Base-by-base conservation (phyloP, 2,113 vertebrate species). In the Rhinichthys klamathensis region DNA sequence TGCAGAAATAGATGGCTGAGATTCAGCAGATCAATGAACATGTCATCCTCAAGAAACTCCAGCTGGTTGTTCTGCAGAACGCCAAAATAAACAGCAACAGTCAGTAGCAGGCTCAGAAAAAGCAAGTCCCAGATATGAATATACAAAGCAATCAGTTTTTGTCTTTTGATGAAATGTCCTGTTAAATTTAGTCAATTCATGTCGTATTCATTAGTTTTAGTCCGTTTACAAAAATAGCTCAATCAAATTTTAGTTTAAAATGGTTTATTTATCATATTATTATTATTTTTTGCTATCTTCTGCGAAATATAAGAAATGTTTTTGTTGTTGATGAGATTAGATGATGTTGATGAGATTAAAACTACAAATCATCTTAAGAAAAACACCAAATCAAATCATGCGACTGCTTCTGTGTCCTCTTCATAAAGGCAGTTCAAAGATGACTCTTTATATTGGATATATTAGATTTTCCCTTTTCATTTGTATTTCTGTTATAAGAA, bases 1-100 rank as follows among this genome's bases (percentile, higher is more conserved):
- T 99, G 98, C 84, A 99, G 95, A 88, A 99, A 99, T 89, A 99
- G 95, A 94, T 99, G 97, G 91, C 97, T 99, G 83, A 99, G 97
- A 94, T 99, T 99, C 91, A 97, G 95, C 63, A 99, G 94, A 94
- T 99, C 98, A 67, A 97, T 96, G 87, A 99, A 99, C 90, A 98
- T 95, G 91, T 99, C 97, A 0, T 99, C 98, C 91, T 98, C 97
- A 78, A 99, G 95, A 92, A 96, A 97, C 93, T 97, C 97, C 0
- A 99, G 94, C 90, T 96, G 96, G 93, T 99, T 99, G 91, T 99
- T 97, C 96, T 95, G 86, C 3, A 74, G 80, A 65, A 32, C 8
- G 27, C 1, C 35, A 80, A 6, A 41, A 80, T 25, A 32, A 82
- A 82, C 27, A 30, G 23, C 65, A 35, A 54, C 18, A 72, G 80